Percentiles rank a stretch among this genome's conserved stretches.
Conservation (phyloP, 2,113 vertebrate species). For the Pseudopodoces humilis region DNA sequence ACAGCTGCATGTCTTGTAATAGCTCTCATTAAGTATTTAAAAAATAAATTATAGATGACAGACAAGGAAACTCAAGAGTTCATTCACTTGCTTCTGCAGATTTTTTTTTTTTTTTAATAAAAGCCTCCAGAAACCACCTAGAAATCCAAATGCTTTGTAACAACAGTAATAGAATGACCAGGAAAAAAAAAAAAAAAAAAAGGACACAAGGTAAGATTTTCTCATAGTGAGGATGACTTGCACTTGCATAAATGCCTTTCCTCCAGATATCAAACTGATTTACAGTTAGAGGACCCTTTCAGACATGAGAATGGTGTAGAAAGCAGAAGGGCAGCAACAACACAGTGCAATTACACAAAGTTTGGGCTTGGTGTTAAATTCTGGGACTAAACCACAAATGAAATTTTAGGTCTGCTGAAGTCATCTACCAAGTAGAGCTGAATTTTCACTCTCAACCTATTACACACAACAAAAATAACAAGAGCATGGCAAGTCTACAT, state of each 20-base stretch:
- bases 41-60: neutral
- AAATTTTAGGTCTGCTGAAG: neutral
- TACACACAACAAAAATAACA: neutral
- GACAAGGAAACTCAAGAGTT: neutral
- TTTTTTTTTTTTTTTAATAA: neutral
- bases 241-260: constrained; percentile 7
- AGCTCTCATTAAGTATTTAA: constrained; percentile 5
- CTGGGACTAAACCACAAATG: neutral
- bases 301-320: neutral
- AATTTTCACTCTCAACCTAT: neutral
- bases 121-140: neutral
- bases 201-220: neutral
- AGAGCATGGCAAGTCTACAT: neutral
- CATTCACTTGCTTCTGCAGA: neutral
- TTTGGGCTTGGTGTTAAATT: neutral
- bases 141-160: neutral
- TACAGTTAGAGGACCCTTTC: neutral
- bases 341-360: neutral
- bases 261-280: neutral
- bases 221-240: constrained; percentile 20
- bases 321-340: neutral
- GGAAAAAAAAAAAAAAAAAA: neutral
- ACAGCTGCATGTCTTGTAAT: neutral
- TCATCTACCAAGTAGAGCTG: neutral
- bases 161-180: neutral